phyloP scores from a whole-genome alignment of 2,888 invertebrate genomes.

The Yponomeuta cagnagella region DNA sequence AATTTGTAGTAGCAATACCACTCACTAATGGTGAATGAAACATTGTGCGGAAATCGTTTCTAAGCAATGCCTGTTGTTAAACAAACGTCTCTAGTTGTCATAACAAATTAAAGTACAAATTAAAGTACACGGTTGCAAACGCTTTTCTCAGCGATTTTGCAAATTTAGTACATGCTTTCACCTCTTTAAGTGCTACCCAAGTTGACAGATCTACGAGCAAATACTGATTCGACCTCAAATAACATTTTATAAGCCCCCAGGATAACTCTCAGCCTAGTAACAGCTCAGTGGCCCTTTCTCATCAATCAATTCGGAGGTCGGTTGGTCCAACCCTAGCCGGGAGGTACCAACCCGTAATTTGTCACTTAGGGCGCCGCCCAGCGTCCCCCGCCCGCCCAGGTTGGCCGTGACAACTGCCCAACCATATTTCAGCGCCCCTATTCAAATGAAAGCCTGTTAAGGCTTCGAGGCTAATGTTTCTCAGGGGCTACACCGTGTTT shows the following conservation, averaged over 20 bases:
- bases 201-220: no score
- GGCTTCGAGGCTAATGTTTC: slow-evolving; percentile 7
- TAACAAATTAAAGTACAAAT: no score
- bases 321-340: slow-evolving; percentile 33
- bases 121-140: no score
- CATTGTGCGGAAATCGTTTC: no score
- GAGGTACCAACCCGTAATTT: slow-evolving; percentile 27
- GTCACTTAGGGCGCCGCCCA: slow-evolving; percentile 47
- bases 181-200: no score
- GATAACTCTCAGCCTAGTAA: background rate
- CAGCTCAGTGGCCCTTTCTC: slow-evolving; percentile 16
- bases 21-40: no score
- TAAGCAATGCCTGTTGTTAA: no score
- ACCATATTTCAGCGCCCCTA: slow-evolving; percentile 11
- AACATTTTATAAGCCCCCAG: background rate
- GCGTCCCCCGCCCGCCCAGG: slow-evolving; percentile 16
- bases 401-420: slow-evolving; percentile 15
- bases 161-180: no score
- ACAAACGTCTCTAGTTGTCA: no score
- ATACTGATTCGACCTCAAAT: no score
- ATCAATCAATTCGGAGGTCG: slow-evolving; percentile 25
- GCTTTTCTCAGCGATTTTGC: no score
- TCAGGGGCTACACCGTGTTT: background rate
- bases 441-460: slow-evolving; percentile 12
- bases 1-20: no score